These are phyloP conservation scores for Nicator chloris DNA, from an alignment of 2,113 vertebrate species.

Conservation along the genomic window DNA sequence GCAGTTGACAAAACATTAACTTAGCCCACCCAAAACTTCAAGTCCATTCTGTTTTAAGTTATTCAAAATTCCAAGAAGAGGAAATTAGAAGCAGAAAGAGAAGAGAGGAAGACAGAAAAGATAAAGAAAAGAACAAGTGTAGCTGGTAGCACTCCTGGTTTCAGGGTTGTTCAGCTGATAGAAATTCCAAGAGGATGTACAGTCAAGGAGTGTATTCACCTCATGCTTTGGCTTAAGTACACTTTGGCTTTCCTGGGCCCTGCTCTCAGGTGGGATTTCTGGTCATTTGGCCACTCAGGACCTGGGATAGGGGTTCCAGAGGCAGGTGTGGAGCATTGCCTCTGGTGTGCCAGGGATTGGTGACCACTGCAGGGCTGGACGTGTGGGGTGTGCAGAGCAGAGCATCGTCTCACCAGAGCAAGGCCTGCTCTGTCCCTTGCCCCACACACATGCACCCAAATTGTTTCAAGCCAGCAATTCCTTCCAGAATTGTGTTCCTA, in stretches of 20 bases:
- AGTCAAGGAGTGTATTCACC: fast-evolving
- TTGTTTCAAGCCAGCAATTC: not conserved
- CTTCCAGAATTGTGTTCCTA: not conserved
- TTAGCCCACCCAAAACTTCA: not conserved
- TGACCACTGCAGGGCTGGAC: not conserved
- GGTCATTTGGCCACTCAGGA: not conserved
- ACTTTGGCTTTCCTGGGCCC: not conserved
- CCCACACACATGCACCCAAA: fast-evolving
- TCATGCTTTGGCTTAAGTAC: too few species aligned
- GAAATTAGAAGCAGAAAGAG: not conserved
- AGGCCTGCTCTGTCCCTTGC: fast-evolving
- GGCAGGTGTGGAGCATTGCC: not conserved
- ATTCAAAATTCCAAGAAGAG: not conserved
- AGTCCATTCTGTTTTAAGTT: not conserved
- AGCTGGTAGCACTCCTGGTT: not conserved
- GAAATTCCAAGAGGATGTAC: not conserved
- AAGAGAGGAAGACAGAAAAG: not conserved
- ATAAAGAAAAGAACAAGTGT: not conserved
- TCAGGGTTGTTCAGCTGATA: not conserved
- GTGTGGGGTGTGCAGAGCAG: not conserved
- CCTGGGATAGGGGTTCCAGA: not conserved
- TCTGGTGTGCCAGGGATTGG: not conserved
- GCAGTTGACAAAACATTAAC: not conserved
- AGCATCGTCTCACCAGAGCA: fast-evolving
- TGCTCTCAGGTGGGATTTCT: too few species aligned